A percentile compares a stretch with the other conserved stretches of the same genome.
phyloP scores from a whole-genome alignment of 37 sponge, comb jelly and placozoan genomes.

The Geodia barretti region DNA sequence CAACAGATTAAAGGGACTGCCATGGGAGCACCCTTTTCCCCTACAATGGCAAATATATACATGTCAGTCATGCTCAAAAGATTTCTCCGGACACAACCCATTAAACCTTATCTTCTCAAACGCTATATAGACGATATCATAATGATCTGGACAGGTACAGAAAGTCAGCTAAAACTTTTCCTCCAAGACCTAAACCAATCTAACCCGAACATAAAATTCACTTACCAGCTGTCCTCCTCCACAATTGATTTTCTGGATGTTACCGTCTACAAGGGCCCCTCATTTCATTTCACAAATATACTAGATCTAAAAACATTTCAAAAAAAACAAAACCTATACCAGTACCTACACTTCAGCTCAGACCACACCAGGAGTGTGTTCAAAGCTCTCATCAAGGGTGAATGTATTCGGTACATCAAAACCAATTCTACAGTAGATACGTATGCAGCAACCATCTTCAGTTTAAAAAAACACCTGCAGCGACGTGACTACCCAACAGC shows the following conservation, averaged over 20 bases:
- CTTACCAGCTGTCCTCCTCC: neutral
- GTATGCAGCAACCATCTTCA: neutral
- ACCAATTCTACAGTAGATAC: neutral
- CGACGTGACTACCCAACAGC: neutral
- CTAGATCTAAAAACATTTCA: neutral
- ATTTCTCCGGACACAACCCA: conserved; percentile 2
- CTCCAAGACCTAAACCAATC: neutral
- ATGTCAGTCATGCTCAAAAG: conserved; percentile 6
- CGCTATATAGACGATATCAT: conserved; percentile 45
- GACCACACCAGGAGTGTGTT: neutral
- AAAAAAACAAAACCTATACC: neutral
- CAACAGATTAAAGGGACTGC: conserved; percentile 27
- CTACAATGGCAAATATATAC: conserved; percentile 34
- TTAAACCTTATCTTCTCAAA: conserved; percentile 1
- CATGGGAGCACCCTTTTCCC: conserved; percentile 33
- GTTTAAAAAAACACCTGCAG: neutral
- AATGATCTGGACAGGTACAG: conserved; percentile 7
- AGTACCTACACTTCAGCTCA: conserved; percentile 9
- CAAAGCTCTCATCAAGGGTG: conserved; percentile 6
- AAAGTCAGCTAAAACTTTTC: neutral
- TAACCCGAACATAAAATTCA: neutral
- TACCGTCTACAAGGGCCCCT: neutral
- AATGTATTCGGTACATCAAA: conserved; percentile 1
- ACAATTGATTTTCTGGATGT: conserved; percentile 4
- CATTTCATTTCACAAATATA: neutral